Conservation (phyloP, 2,113 vertebrate species). For the Oreochromis niloticus region DNA sequence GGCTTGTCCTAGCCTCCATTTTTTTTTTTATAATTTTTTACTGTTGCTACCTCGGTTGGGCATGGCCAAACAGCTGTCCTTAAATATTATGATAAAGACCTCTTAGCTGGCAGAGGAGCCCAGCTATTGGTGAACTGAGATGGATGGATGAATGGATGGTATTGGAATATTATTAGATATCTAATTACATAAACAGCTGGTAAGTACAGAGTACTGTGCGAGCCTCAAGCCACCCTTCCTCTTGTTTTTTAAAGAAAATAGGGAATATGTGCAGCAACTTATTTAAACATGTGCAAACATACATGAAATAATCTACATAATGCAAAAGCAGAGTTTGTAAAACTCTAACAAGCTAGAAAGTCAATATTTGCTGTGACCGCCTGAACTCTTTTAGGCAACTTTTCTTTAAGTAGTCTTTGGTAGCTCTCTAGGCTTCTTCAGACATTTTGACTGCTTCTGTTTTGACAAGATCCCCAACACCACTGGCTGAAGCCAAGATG, state of each 20-base stretch:
- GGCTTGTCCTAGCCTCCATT: background rate
- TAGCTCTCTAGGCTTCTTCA: background rate
- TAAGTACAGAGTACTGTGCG: too few relatives aligned
- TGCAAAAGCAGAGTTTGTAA: background rate
- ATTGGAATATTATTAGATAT: too few relatives aligned
- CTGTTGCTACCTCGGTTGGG: background rate
- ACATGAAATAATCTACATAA: background rate
- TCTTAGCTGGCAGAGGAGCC: background rate
- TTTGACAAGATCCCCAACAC: background rate
- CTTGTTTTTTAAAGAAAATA: too few relatives aligned
- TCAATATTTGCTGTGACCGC: background rate
- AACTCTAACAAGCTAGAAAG: background rate
- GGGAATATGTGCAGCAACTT: too few relatives aligned
- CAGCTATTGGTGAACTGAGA: background rate
- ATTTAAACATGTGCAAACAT: too few relatives aligned
- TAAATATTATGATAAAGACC: background rate
- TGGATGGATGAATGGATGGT: too few relatives aligned
- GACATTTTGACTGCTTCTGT: background rate
- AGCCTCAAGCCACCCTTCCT: too few relatives aligned
- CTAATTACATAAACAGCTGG: too few relatives aligned
- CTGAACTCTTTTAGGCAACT: background rate
- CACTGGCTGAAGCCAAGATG: background rate
- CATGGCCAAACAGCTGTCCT: background rate
- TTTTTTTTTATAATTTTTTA: background rate
- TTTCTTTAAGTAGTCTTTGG: background rate